Percentiles rank a stretch among this genome's conserved stretches.
Conservation (phyloP, 92 coral and sea anemone genomes). For the Zoanthus sociatus region DNA sequence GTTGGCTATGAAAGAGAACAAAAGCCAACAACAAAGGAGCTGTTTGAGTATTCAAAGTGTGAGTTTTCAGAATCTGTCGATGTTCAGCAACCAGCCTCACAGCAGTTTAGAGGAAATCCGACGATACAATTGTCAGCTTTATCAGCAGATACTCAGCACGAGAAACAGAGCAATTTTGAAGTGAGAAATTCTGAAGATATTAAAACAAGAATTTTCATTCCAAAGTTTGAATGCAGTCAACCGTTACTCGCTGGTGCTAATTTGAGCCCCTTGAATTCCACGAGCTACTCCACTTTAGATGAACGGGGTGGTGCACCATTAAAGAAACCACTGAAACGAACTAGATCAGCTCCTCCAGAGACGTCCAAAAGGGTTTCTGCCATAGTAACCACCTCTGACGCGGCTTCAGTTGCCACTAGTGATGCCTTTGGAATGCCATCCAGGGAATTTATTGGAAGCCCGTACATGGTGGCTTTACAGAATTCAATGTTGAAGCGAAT, state of each 20-base stretch:
- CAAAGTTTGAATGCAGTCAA: slow-evolving; percentile 62
- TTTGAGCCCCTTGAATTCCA: not conserved
- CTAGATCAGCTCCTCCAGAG: slow-evolving; percentile 47
- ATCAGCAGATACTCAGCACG: not conserved
- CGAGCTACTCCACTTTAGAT: slow-evolving; percentile 14
- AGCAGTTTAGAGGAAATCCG: not conserved
- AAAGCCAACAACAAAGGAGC: slow-evolving; percentile 43
- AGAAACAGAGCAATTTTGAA: slow-evolving; percentile 2
- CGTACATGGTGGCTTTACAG: slow-evolving; percentile 40
- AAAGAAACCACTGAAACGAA: slow-evolving; percentile 34
- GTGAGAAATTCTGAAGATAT: slow-evolving; percentile 42
- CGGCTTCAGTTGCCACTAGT: not conserved
- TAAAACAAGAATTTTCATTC: slow-evolving; percentile 71
- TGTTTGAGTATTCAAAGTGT: slow-evolving; percentile 20
- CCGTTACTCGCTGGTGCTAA: not conserved
- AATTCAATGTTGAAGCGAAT: slow-evolving; percentile 44
- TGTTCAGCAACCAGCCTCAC: not conserved
- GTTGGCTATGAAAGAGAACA: slow-evolving; percentile 14
- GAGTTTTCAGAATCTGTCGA: not conserved
- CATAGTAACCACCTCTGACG: slow-evolving; percentile 33
- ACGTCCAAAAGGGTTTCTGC: slow-evolving; percentile 36
- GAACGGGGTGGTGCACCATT: slow-evolving; percentile 22
- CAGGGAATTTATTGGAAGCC: slow-evolving; percentile 39
- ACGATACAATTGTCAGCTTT: not conserved
- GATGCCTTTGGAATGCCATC: slow-evolving; percentile 9